Evolutionary conservation across 2,888 invertebrate genomes (phyloP).

Genomic region (Eupelmus urozonus): DNA sequence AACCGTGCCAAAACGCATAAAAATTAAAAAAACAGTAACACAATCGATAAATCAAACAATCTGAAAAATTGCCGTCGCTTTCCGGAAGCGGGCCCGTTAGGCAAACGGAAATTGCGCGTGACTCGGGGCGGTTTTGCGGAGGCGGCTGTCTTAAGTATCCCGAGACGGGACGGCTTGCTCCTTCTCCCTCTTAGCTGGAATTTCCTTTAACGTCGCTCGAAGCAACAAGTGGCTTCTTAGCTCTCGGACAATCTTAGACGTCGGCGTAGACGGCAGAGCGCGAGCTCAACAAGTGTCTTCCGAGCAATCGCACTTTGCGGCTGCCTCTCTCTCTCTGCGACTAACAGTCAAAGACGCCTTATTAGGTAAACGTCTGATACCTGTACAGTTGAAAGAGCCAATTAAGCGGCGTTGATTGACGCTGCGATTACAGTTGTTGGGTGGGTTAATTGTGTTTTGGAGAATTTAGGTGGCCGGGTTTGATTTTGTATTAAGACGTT

Average conservation of each 20-base stretch:
- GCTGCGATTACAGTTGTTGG: not conserved
- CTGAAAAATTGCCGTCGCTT: not conserved
- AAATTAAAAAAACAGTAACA: too few species aligned
- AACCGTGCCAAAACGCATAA: too few species aligned
- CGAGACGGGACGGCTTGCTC: conserved; percentile 63
- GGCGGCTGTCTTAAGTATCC: conserved; percentile 63
- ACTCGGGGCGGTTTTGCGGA: conserved; percentile 57
- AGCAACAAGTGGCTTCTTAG: conserved; percentile 77
- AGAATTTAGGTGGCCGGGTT: too few species aligned
- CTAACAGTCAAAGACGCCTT: conserved; percentile 4
- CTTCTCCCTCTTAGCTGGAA: conserved; percentile 9
- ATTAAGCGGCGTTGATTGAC: too few species aligned
- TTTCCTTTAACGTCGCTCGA: conserved; percentile 26
- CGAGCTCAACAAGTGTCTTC: conserved; percentile 74
- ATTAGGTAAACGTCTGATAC: not conserved
- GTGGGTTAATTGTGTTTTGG: too few species aligned
- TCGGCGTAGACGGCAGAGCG: conserved; percentile 20
- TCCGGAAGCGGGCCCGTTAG: not conserved
- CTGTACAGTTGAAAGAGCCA: not conserved
- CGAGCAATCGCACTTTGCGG: conserved; percentile 8
- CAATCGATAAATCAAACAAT: not conserved
- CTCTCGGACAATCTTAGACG: conserved; percentile 72
- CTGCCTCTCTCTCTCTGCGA: not conserved
- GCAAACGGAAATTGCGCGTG: conserved; percentile 55
- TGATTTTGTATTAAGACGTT: too few species aligned